Percentiles rank a stretch among this genome's conserved stretches.
Conservation (phyloP, 2,113 vertebrate genomes). For the Engraulis encrasicolus region DNA sequence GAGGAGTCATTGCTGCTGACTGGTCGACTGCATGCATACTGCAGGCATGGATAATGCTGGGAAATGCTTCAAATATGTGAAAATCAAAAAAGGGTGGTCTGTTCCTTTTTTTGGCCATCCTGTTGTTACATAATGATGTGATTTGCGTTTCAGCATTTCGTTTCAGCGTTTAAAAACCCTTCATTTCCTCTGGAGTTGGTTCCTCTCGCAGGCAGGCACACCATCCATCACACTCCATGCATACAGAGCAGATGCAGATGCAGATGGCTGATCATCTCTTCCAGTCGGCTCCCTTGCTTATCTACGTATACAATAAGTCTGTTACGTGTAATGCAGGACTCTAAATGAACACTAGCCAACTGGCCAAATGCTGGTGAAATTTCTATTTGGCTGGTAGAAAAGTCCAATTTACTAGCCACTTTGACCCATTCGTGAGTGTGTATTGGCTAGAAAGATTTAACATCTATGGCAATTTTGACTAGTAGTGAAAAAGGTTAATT, state of each 20-base stretch:
- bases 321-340: not conserved
- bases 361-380: too few relatives aligned
- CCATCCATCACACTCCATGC: not conserved
- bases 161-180: not conserved
- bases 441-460: too few relatives aligned
- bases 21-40: not conserved
- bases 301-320: not conserved
- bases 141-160: slow-evolving; percentile 18
- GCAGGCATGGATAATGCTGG: too few relatives aligned
- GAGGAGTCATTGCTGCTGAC: not conserved
- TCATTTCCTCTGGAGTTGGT: slow-evolving; percentile 5
- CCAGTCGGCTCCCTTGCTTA: not conserved
- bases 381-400: too few relatives aligned
- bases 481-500: too few relatives aligned
- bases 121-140: not conserved
- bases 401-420: too few relatives aligned
- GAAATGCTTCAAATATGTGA: not conserved
- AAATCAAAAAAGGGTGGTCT: too few relatives aligned
- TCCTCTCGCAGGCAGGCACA: not conserved
- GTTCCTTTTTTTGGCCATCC: too few relatives aligned
- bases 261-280: not conserved
- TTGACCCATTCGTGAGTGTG: not conserved
- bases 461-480: too few relatives aligned
- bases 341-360: too few relatives aligned
- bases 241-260: not conserved